These are phyloP conservation scores for Brachyrhaphis roseni DNA, from an alignment of 2,797 vertebrate species.

Conservation along the genomic window DNA sequence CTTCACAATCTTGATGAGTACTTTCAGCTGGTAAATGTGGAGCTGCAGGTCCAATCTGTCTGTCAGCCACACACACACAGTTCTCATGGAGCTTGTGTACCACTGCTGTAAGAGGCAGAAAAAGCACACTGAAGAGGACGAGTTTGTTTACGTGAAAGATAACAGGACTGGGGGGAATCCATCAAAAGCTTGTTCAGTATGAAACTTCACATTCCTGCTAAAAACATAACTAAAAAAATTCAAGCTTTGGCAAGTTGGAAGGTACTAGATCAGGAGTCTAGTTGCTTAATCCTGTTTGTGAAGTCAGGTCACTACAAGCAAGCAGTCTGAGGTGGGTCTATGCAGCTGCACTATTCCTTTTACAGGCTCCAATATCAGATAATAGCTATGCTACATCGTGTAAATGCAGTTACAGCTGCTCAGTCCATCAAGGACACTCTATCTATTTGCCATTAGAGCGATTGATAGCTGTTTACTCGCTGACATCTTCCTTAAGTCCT, in stretches of 20 bases:
- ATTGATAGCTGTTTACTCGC: conserved; percentile 29
- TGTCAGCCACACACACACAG: conserved; percentile 91
- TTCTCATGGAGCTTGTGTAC: conserved; percentile 92
- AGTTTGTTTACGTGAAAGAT: neutral
- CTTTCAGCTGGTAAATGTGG: conserved; percentile 96
- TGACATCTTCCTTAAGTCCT: conserved; percentile 11
- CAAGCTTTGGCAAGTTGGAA: too few species aligned
- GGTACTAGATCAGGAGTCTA: too few species aligned
- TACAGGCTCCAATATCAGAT: conserved; percentile 9
- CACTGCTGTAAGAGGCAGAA: conserved; percentile 85
- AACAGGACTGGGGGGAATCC: neutral
- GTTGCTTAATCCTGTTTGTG: conserved; percentile 6
- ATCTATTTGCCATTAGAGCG: conserved; percentile 2
- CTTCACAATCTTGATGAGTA: conserved; percentile 98
- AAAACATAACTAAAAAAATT: neutral
- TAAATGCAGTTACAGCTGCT: conserved; percentile 18
- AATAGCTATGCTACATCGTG: conserved; percentile 23
- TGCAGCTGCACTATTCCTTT: neutral
- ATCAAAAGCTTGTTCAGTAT: neutral
- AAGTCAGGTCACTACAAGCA: conserved; percentile 4
- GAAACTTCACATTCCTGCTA: neutral
- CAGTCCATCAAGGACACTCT: conserved; percentile 20
- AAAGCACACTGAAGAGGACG: neutral
- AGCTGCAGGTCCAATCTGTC: conserved; percentile 96
- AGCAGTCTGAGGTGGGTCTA: neutral